These are phyloP conservation scores for Alexandromys fortis DNA, from an alignment of 2,113 vertebrate species.

Conservation along the genomic window DNA sequence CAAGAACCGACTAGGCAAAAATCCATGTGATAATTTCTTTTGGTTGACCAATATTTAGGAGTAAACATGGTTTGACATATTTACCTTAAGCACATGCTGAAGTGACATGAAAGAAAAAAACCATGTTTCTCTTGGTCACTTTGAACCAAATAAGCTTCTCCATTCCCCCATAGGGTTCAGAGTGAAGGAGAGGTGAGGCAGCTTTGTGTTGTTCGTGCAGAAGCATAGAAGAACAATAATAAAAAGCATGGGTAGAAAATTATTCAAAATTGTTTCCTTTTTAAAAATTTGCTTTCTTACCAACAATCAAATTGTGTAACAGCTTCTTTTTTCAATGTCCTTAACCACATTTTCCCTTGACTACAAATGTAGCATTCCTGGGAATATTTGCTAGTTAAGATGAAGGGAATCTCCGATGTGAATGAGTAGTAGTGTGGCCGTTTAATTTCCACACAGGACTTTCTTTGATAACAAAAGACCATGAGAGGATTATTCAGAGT, in stretches of 20 bases:
- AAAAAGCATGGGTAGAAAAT: background rate
- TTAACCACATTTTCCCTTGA: background rate
- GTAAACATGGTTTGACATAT: background rate
- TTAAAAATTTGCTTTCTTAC: background rate
- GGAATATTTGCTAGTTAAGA: background rate
- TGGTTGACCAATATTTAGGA: background rate
- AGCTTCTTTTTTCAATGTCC: background rate
- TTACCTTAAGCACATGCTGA: background rate
- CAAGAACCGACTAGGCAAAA: background rate
- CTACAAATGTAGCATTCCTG: background rate
- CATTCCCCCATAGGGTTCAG: background rate
- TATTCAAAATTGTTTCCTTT: background rate
- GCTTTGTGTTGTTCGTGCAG: background rate
- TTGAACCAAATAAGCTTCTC: background rate
- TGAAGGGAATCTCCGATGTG: constrained; percentile 28
- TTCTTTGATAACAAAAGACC: constrained; percentile 57
- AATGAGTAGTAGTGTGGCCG: background rate
- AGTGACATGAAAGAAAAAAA: background rate
- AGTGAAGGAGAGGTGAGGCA: background rate
- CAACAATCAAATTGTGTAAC: background rate
- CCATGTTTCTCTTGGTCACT: constrained; percentile 15
- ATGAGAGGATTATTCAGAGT: constrained; percentile 65
- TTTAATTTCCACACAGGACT: constrained; percentile 56
- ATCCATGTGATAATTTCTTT: background rate
- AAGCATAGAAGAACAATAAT: background rate